Evolutionary conservation across 1,140 invertebrate species (phyloP).

Genomic region (Drosophila cardini): DNA sequence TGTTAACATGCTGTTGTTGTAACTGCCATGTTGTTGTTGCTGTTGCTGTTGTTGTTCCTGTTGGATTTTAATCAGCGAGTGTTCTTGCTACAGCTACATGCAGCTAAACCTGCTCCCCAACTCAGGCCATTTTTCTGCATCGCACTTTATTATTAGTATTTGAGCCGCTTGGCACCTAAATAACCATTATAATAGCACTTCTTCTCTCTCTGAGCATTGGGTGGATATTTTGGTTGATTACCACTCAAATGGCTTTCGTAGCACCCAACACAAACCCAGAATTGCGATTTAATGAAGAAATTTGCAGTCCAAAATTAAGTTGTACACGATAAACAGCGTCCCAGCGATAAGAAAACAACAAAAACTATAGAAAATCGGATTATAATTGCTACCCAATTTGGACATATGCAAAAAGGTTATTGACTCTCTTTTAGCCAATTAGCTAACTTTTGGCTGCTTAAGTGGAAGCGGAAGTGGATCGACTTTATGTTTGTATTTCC

Average conservation of each 20-base stretch:
- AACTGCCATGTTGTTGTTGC: slow-evolving; percentile 48
- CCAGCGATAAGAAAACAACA: slow-evolving; percentile 17
- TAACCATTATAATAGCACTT: slow-evolving; percentile 58
- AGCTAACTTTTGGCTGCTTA: background rate
- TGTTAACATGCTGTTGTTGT: slow-evolving; percentile 79
- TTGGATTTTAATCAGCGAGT: slow-evolving; percentile 73
- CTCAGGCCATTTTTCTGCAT: slow-evolving; percentile 16
- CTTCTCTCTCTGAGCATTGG: slow-evolving; percentile 10
- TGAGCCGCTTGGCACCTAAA: slow-evolving; percentile 72
- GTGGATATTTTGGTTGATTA: slow-evolving; percentile 18
- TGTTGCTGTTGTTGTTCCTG: slow-evolving; percentile 34
- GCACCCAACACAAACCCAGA: slow-evolving; percentile 1
- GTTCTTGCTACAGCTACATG: slow-evolving; percentile 39
- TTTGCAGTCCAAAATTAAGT: slow-evolving; percentile 71
- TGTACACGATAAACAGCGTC: slow-evolving; percentile 41
- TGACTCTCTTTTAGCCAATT: slow-evolving; percentile 15
- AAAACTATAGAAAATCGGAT: slow-evolving; percentile 22
- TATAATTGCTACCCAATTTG: slow-evolving; percentile 31
- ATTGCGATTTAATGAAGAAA: slow-evolving; percentile 68
- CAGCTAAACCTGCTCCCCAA: slow-evolving; percentile 25
- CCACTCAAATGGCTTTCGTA: slow-evolving; percentile 34
- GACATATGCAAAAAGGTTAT: slow-evolving; percentile 18
- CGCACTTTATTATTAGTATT: slow-evolving; percentile 56
- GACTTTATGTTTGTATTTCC: background rate
- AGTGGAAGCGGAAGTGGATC: background rate